Evolutionary conservation across 2,888 invertebrate genomes (phyloP).

Genomic region (Drosophila emarginata): DNA sequence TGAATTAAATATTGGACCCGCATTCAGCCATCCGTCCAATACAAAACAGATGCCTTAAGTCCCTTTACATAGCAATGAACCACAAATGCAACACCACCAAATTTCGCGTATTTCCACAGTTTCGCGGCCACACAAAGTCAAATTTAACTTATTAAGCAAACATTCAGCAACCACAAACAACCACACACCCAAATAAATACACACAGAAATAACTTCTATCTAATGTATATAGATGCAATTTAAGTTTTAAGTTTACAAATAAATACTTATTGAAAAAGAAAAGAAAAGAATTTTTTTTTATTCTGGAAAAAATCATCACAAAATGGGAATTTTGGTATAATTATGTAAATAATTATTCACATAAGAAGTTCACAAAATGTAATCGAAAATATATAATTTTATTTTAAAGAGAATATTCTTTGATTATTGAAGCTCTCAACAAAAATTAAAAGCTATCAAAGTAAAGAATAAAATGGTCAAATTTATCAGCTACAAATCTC

Average conservation of each 20-base stretch:
- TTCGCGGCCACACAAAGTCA: conserved; percentile 51
- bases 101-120: conserved; percentile 37
- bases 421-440: too few species aligned
- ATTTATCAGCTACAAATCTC: too few species aligned
- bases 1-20: not conserved
- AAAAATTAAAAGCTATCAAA: too few species aligned
- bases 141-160: conserved; percentile 71
- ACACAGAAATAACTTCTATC: conserved; percentile 29
- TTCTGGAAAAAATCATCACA: not conserved
- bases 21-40: too few species aligned
- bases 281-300: not conserved
- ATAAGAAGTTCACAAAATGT: too few species aligned
- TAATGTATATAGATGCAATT: conserved; percentile 50
- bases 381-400: too few species aligned
- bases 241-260: conserved; percentile 54
- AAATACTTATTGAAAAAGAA: conserved; percentile 17
- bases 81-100: conserved; percentile 17
- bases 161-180: conserved; percentile 43
- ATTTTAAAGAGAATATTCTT: too few species aligned
- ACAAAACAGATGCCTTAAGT: not conserved
- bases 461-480: too few species aligned
- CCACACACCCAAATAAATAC: conserved; percentile 26
- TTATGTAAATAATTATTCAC: too few species aligned
- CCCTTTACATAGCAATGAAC: conserved; percentile 10
- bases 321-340: not conserved